Evolutionary conservation across 2,113 vertebrate species (phyloP), one percentile per base, ranked within the genome.

Genomic region (Oplegnathus fasciatus): DNA sequence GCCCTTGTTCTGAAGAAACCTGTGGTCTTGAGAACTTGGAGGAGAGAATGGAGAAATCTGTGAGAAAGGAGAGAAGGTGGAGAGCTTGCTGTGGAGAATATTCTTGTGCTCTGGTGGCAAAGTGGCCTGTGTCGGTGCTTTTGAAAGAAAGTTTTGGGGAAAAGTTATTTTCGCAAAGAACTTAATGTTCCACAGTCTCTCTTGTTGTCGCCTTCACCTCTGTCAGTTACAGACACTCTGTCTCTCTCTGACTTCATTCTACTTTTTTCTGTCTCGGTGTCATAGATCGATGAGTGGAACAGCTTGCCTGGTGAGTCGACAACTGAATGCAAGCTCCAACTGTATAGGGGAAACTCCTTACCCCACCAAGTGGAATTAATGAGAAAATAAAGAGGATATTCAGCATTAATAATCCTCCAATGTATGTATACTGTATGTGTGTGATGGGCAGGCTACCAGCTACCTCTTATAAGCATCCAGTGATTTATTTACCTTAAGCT

Each of bases 401-500:
- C 22, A 54, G 40, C 62, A 64, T 66, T 37, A 69, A 69, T 82
- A 82, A 65, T 46, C 20, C 24, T 40, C 18, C 20, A 34, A 44
- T 61, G 66, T 74, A 67, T 73, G 75, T 77, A 14, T 28, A 30
- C 65, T 52, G 48, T 60, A 50, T 52, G 60, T 42, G 77, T 78
- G 88, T 62, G 67, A 88, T 8, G 7, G 82, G 52, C 81, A 60
- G 50, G 6, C 48, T 10, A 6, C 60, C 62, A 71, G 69, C 65
- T n/a, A 37, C 34, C 37, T 70, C 84, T 65, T n/a, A 58, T 71
- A 54, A 46, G 72, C 82, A 77, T 74, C 55, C 48, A 52, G 73
- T 73, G 75, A 92, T 88, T 83, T 82, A 90, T 94, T 88, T 83
- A 82, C 84, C 80, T 86, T 84, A 46, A 84, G 88, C 75, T 32